Base-by-base conservation (phyloP, 2,888 invertebrate species). In the Agrilus mali region DNA sequence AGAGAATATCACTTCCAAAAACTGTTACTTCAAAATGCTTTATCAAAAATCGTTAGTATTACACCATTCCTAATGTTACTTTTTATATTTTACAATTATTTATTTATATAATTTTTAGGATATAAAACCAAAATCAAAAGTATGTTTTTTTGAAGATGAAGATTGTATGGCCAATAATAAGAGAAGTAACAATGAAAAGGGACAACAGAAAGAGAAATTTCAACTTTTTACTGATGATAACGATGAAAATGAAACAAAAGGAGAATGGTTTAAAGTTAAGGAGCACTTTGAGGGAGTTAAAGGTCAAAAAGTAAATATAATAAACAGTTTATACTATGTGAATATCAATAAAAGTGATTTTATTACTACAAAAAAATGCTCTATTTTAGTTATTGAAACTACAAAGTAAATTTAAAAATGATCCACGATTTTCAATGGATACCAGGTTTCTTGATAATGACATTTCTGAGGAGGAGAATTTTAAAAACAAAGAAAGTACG, bases 401-500 rank as follows among this genome's bases (percentile, higher is more conserved):
- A 53, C 83, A 87, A 70, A 74, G 78, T 38, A 75, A 74, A 55
- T 79, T 75, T 65, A 82, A 81, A 60, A 76, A 80, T 60, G 89
- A 89, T 67, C 74, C 80, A 55, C 74, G 89, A 58, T 89, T 89
- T 66, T 68, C 70, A 50, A 69, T 89, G 57, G 82, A 86, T 66
- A 72, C 79, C 55, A 75, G 81, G 51, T 89, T 89, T 63, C 65
- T 77, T 40, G 80, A 82, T 39, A 72, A 74, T 38, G 70, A 73
- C 14, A 54, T 56, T 1, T 53, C 56, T 27, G 51, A 52, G 40
- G 63, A 53, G 46, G 50, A 55, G 40, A 53, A 55, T 33, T 51
- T 57, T 17, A 51, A 56, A 17, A 49, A 59, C 42, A 55, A 51
- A 39, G 27, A 41, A n/a, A 14, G 20, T 36, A 8, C 38, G 7